These are phyloP conservation scores for Pelosia muscerda DNA, from an alignment of 2,888 invertebrate species.

Conservation along the genomic window DNA sequence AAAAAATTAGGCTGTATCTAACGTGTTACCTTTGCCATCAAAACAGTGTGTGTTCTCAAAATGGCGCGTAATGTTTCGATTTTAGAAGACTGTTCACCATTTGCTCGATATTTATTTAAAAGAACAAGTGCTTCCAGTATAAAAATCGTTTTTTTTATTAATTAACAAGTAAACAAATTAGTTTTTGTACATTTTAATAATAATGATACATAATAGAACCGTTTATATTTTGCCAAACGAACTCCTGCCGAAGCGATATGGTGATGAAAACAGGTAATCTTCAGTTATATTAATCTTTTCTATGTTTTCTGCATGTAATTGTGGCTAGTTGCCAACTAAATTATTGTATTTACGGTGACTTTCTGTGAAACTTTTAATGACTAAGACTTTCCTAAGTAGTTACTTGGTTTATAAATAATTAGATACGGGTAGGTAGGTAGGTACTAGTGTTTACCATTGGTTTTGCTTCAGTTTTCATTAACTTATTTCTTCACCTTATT, in stretches of 20 bases:
- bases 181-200: conserved; percentile 42
- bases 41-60: conserved; percentile 25
- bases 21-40: conserved; percentile 36
- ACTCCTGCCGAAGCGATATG: conserved; percentile 81
- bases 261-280: conserved; percentile 73
- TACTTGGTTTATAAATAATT: background rate
- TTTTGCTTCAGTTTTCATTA: background rate
- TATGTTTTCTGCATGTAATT: background rate
- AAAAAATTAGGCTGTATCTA: conserved; percentile 32
- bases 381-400: background rate
- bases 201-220: conserved; percentile 81
- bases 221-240: conserved; percentile 84
- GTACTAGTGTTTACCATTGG: background rate
- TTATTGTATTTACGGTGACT: conserved; percentile 1
- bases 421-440: background rate
- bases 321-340: conserved; percentile 17
- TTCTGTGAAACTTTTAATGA: background rate
- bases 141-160: conserved; percentile 22
- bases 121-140: conserved; percentile 32
- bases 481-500: background rate
- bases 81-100: conserved; percentile 3
- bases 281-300: background rate
- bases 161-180: background rate
- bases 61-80: conserved; percentile 34
- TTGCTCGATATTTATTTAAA: conserved; percentile 18